Percentiles rank a stretch among this genome's conserved stretches.
These are phyloP conservation scores for Carcina quercana DNA, from an alignment of 2,888 invertebrate genomes.

Conservation along the genomic window DNA sequence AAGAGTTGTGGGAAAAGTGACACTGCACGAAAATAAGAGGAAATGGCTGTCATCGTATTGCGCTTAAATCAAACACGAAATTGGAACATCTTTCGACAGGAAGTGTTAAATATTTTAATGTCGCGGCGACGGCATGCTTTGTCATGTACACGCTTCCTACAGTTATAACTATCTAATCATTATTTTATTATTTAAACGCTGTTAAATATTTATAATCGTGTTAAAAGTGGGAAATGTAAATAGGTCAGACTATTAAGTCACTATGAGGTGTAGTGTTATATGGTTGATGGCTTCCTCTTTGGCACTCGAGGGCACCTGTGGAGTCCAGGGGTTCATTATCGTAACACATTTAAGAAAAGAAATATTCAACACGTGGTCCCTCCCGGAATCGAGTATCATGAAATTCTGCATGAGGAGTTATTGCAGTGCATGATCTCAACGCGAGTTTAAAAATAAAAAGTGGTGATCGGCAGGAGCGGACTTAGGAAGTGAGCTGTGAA, in stretches of 20 bases:
- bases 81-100: conserved; percentile 68
- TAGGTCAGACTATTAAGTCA: conserved; percentile 10
- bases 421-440: conserved; percentile 37
- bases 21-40: conserved; percentile 50
- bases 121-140: conserved; percentile 40
- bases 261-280: conserved; percentile 2
- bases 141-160: conserved; percentile 36
- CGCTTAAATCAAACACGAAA: conserved; percentile 69
- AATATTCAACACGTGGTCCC: too few relatives aligned
- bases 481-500: too few relatives aligned
- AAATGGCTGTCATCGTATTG: conserved; percentile 60
- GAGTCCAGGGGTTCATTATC: too few relatives aligned
- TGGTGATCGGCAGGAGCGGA: conserved; percentile 25
- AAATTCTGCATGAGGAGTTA: conserved; percentile 12
- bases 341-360: too few relatives aligned
- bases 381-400: not conserved
- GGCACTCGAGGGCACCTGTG: conserved; percentile 2
- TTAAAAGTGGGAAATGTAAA: conserved; percentile 11
- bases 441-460: conserved; percentile 49
- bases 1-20: conserved; percentile 41
- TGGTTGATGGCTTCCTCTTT: conserved; percentile 11
- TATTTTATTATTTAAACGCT: conserved; percentile 21
- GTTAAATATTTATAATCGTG: conserved; percentile 17
- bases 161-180: conserved; percentile 27
- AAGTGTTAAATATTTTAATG: conserved; percentile 62